A percentile compares a stretch with the other conserved stretches of the same genome.
Conservation (phyloP, 2,797 vertebrate genomes). For the Squalus acanthias region DNA sequence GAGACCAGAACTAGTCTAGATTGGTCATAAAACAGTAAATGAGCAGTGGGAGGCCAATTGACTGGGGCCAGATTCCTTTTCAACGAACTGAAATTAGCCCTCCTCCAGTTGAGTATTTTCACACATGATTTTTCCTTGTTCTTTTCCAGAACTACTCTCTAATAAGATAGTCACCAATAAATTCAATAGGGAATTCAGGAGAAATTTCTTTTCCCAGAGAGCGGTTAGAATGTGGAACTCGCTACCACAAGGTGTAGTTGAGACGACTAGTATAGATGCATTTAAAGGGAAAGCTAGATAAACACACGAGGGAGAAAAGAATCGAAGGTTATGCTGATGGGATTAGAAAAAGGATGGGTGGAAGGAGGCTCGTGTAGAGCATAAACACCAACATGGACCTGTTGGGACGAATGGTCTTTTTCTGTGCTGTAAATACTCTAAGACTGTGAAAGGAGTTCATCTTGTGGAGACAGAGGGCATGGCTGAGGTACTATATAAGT, state of each 20-base stretch:
- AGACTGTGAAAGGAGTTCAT: too few species aligned
- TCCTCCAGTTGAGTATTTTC: too few species aligned
- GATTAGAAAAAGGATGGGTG: neutral
- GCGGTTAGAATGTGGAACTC: neutral
- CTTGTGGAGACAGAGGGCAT: neutral
- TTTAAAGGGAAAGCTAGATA: neutral
- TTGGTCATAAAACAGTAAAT: neutral
- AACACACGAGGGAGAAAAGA: neutral
- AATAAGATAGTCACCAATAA: neutral
- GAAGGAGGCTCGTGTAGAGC: neutral
- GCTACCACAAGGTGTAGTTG: neutral
- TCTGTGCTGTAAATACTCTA: too few species aligned
- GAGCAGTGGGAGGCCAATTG: too few species aligned
- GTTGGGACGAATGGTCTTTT: too few species aligned
- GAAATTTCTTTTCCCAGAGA: neutral
- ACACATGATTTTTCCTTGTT: too few species aligned
- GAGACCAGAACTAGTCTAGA: neutral
- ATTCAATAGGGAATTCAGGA: neutral
- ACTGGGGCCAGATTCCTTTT: too few species aligned
- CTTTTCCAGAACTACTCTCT: too few species aligned
- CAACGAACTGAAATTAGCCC: too few species aligned
- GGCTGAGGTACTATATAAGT: neutral
- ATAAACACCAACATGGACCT: too few species aligned
- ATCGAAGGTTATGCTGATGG: neutral
- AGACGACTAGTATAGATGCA: neutral